These are phyloP conservation scores for Fundulus diaphanus DNA, from an alignment of 2,797 vertebrate species.

Conservation along the genomic window DNA sequence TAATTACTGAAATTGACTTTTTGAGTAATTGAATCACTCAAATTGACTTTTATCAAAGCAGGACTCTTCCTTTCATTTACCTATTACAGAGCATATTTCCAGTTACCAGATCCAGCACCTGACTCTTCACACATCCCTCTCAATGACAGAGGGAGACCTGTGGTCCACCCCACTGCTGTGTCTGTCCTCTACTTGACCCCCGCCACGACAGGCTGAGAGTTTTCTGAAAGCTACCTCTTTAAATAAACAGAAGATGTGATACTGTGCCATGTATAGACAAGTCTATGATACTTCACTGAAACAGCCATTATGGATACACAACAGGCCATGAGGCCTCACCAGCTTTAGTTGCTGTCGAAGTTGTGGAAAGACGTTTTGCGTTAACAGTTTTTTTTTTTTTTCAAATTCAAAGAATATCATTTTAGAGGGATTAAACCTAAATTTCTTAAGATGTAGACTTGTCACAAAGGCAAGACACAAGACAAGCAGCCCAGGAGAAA, in stretches of 20 bases:
- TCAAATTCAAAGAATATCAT: too few relatives aligned
- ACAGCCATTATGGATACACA: not conserved
- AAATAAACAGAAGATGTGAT: not conserved
- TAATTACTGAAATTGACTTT: not conserved
- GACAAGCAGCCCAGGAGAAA: too few relatives aligned
- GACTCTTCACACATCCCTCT: not conserved
- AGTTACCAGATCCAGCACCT: not conserved
- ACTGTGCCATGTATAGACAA: conserved; percentile 2
- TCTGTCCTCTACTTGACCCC: conserved; percentile 26
- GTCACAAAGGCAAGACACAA: too few relatives aligned
- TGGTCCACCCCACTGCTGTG: conserved; percentile 2
- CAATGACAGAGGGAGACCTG: not conserved
- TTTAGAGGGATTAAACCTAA: too few relatives aligned
- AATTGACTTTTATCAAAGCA: not conserved
- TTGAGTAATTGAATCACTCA: not conserved
- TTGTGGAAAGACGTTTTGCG: not conserved
- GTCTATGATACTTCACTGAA: not conserved
- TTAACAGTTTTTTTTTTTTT: not conserved
- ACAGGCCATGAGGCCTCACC: not conserved
- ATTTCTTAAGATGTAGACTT: too few relatives aligned
- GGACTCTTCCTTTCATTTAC: not conserved
- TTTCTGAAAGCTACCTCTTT: conserved; percentile 8
- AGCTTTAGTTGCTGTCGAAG: not conserved
- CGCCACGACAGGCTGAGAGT: not conserved
- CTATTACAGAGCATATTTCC: not conserved